phyloP scores from a whole-genome alignment of 2,113 vertebrate species.

The Rhynchomys soricoides region DNA sequence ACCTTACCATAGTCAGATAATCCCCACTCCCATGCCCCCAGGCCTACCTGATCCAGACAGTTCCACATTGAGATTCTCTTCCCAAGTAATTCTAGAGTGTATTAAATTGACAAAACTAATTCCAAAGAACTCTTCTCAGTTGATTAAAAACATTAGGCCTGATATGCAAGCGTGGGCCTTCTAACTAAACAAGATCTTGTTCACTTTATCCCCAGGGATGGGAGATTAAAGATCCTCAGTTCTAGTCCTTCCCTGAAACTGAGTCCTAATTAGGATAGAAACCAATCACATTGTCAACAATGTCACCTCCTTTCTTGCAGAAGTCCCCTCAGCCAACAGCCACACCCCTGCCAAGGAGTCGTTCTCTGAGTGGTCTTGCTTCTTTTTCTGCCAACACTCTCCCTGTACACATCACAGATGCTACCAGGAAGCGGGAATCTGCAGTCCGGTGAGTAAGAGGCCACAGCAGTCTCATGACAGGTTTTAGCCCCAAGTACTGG shows the following conservation, averaged over 20 bases:
- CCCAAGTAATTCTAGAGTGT: background rate
- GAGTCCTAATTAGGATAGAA: slow-evolving; percentile 2
- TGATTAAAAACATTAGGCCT: background rate
- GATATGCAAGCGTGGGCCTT: background rate
- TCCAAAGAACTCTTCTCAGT: slow-evolving; percentile 7
- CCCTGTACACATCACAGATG: slow-evolving; percentile 93
- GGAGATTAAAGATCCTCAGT: slow-evolving; percentile 53
- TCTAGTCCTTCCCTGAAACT: background rate
- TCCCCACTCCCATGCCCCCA: too few species aligned
- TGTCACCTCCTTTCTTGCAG: slow-evolving; percentile 66
- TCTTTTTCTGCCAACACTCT: slow-evolving; percentile 93
- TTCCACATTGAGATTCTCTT: background rate
- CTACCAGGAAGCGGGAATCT: slow-evolving; percentile 89
- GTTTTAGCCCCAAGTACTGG: background rate
- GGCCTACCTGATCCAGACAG: background rate
- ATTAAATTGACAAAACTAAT: background rate
- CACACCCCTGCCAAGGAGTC: slow-evolving; percentile 85
- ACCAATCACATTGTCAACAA: background rate
- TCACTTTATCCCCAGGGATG: background rate
- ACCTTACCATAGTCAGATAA: background rate
- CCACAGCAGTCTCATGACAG: background rate
- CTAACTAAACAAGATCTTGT: background rate
- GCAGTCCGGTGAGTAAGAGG: slow-evolving; percentile 90
- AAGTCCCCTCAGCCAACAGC: slow-evolving; percentile 80
- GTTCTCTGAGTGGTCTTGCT: slow-evolving; percentile 88